phyloP scores from a whole-genome alignment of 2,797 vertebrate species.

The Gorsachius magnificus region DNA sequence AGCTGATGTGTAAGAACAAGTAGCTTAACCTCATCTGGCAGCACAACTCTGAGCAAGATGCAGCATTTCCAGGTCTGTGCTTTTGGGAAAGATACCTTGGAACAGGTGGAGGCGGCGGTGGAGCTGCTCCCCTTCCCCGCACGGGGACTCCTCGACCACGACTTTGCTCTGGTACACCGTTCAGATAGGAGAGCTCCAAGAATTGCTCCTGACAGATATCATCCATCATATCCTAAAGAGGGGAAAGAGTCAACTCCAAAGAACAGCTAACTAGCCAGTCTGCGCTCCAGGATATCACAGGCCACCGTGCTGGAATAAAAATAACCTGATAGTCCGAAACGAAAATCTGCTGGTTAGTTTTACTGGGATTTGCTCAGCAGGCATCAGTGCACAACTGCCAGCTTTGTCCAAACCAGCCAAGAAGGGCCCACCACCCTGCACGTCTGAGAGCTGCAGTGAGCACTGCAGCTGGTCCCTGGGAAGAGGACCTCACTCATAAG shows the following conservation, averaged over 20 bases:
- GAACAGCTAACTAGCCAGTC: background rate
- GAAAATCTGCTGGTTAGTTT: background rate
- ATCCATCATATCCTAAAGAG: conserved; percentile 93
- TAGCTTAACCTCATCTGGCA: background rate
- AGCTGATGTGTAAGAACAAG: background rate
- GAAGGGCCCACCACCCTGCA: background rate
- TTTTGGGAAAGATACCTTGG: conserved; percentile 80
- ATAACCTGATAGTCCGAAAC: rapidly evolving
- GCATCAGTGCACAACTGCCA: background rate
- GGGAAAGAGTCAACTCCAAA: background rate
- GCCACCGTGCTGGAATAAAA: background rate
- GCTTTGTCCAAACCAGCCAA: background rate
- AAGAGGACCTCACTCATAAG: background rate
- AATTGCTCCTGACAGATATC: conserved; percentile 94
- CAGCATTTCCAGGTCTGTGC: background rate
- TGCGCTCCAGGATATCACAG: background rate
- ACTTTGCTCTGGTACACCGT: conserved; percentile 87
- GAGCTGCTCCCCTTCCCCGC: conserved; percentile 90
- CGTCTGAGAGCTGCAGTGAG: background rate
- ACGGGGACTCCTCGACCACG: conserved; percentile 87
- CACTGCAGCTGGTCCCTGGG: background rate
- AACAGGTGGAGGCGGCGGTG: conserved; percentile 86
- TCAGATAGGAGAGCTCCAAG: conserved; percentile 93
- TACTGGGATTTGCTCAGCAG: background rate
- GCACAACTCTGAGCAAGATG: background rate